Percentiles rank a stretch among this genome's conserved stretches.
Evolutionary conservation across 2,113 vertebrate species (phyloP).

Genomic region (Anolis carolinensis): DNA sequence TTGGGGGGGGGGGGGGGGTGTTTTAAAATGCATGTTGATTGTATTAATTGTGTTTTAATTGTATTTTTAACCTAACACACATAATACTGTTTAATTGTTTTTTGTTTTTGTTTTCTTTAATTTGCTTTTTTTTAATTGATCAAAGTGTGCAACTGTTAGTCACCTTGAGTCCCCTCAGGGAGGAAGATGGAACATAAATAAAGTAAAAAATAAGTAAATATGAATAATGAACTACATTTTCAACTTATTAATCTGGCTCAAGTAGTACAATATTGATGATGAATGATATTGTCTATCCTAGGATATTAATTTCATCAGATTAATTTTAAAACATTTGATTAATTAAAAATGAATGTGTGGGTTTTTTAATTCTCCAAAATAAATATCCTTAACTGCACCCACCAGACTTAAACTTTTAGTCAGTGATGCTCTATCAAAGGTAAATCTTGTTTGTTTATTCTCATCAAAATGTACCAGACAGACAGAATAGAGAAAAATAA

Average conservation of each 20-base stretch:
- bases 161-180: too few relatives aligned
- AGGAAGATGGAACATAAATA: too few relatives aligned
- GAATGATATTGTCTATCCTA: not conserved
- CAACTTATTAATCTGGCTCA: not conserved
- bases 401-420: constrained; percentile 35
- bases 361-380: constrained; percentile 32
- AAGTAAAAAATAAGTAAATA: not conserved
- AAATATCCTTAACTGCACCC: constrained; percentile 39
- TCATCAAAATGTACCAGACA: constrained; percentile 56
- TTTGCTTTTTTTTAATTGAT: too few relatives aligned
- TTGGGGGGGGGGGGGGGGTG: too few relatives aligned
- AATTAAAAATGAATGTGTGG: constrained; percentile 22
- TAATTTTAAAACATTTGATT: not conserved
- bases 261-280: not conserved
- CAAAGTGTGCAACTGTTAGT: too few relatives aligned
- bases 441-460: constrained; percentile 52
- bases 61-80: too few relatives aligned
- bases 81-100: too few relatives aligned
- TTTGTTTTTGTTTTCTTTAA: too few relatives aligned
- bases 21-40: too few relatives aligned
- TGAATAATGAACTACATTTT: not conserved
- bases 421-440: constrained; percentile 28
- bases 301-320: not conserved
- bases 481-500: constrained; percentile 47
- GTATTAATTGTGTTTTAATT: too few relatives aligned